A percentile compares a stretch with the other conserved stretches of the same genome.
These are phyloP conservation scores for Mirounga angustirostris DNA, from an alignment of 2,113 vertebrate genomes.

Conservation along the genomic window DNA sequence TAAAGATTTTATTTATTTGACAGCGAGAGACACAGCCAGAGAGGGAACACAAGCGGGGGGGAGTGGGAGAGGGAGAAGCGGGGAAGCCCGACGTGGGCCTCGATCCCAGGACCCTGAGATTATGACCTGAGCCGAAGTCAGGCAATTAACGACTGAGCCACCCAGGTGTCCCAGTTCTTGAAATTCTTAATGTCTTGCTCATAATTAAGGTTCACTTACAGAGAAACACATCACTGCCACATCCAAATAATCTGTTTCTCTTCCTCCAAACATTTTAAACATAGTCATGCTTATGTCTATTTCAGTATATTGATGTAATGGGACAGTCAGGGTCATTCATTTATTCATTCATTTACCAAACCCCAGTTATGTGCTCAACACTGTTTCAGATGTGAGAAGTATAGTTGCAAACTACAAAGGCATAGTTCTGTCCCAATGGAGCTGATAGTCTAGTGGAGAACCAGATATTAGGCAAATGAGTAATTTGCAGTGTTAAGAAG, in stretches of 20 bases:
- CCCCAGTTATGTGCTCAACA: not conserved
- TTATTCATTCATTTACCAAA: not conserved
- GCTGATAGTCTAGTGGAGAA: not conserved
- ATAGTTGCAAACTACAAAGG: not conserved
- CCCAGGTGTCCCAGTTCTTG: not conserved
- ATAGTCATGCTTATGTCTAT: not conserved
- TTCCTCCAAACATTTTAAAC: not conserved
- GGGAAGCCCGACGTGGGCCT: too few relatives aligned
- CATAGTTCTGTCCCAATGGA: not conserved
- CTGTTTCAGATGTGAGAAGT: conserved; percentile 2
- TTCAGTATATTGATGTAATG: conserved; percentile 12
- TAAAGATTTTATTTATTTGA: too few relatives aligned
- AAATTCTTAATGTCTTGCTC: not conserved
- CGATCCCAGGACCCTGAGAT: too few relatives aligned
- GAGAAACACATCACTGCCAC: not conserved
- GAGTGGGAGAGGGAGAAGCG: too few relatives aligned
- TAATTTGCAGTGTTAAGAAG: not conserved
- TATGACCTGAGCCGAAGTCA: too few relatives aligned
- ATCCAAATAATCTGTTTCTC: not conserved
- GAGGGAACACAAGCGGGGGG: too few relatives aligned
- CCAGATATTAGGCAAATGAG: not conserved
- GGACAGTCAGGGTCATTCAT: not conserved
- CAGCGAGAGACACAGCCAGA: too few relatives aligned
- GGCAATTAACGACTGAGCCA: too few relatives aligned
- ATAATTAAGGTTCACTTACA: conserved; percentile 17